phyloP scores from a whole-genome alignment of 2,888 invertebrate species.

The Gastrophysa polygoni region DNA sequence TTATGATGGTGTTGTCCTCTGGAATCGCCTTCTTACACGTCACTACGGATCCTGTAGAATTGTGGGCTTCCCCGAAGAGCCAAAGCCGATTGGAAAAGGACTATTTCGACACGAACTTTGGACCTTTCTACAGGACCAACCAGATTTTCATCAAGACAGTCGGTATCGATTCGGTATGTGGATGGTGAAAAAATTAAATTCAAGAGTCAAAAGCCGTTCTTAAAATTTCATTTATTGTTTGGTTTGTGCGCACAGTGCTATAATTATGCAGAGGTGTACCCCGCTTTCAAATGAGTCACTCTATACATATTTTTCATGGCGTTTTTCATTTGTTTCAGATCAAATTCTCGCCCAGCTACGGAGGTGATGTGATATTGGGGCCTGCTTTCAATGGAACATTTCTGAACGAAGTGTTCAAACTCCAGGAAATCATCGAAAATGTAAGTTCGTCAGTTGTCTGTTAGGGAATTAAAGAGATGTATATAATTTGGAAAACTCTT shows the following conservation, averaged over 20 bases:
- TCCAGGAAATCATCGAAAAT: conserved; percentile 71
- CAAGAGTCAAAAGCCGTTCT: too few species aligned
- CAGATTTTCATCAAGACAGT: conserved; percentile 82
- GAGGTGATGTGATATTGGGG: conserved; percentile 65
- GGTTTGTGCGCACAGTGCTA: too few species aligned
- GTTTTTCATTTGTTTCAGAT: conserved; percentile 43
- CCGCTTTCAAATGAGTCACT: too few species aligned
- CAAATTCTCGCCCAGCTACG: conserved; percentile 39
- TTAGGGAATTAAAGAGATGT: too few species aligned
- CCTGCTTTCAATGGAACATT: conserved; percentile 82
- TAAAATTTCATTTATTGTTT: too few species aligned
- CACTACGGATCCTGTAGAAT: conserved; percentile 87
- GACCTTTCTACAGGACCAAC: conserved; percentile 87
- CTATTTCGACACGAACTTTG: conserved; percentile 86
- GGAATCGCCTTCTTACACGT: conserved; percentile 74
- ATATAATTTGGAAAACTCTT: too few species aligned
- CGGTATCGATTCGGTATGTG: conserved; percentile 61
- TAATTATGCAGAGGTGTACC: too few species aligned
- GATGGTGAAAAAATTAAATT: too few species aligned
- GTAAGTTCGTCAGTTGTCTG: too few species aligned
- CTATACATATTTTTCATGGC: too few species aligned
- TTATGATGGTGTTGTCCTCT: conserved; percentile 66
- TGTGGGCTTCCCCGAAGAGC: conserved; percentile 89
- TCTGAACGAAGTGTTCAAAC: conserved; percentile 70
- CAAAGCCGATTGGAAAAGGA: conserved; percentile 82